Base-by-base conservation (phyloP, 2,888 invertebrate genomes). In the Eulithis testata region DNA sequence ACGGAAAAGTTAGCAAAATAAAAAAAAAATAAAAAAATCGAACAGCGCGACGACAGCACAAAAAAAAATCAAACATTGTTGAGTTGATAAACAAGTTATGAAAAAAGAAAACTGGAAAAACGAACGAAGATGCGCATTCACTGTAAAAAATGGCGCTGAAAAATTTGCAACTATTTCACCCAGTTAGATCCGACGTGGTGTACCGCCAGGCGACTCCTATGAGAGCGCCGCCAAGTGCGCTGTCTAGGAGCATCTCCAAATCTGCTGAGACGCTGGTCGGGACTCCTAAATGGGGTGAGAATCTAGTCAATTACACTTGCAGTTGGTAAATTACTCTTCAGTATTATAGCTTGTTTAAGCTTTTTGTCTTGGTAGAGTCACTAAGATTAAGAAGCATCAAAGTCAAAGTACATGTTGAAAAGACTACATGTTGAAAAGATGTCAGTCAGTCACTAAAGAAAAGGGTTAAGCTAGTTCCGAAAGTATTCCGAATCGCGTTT, bases 251-350 rank as follows among this genome's bases (percentile, higher is more conserved):
- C 66, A 82, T 93, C 11, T 92, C 92, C 2, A 89, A 84, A 66
- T 91, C 92, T 43, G 93, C 93, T 60, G 93, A 93, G 70, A 87
- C 89, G 4, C 78, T 93, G 21, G 83, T 83, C 11, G 88, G 86
- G 7, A 83, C 83, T 47, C 80, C 83, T 4, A 87, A 84, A 76
- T 72, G 71, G 69, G 88, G 88, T 89, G 80, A 81, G 83, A 56
- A 27, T 45, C 9, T 36, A 11, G 3, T 9, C 40, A 31, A 6
- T 4, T 31, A 31, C 31, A 31, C 21, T 21, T 2, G 21, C 21
- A 21, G 21, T 21, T 21, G 21, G 21, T 21, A 21, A 21, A 21
- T 21, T 21, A 21, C 21, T 21, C 21, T 21, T 21, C 21, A 21
- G 21, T 21, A 21, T 21, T 2, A 21, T 21, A 21, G 21, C 21